Conservation (phyloP, 2,888 invertebrate genomes). For the Trissolcus brochymenae region DNA sequence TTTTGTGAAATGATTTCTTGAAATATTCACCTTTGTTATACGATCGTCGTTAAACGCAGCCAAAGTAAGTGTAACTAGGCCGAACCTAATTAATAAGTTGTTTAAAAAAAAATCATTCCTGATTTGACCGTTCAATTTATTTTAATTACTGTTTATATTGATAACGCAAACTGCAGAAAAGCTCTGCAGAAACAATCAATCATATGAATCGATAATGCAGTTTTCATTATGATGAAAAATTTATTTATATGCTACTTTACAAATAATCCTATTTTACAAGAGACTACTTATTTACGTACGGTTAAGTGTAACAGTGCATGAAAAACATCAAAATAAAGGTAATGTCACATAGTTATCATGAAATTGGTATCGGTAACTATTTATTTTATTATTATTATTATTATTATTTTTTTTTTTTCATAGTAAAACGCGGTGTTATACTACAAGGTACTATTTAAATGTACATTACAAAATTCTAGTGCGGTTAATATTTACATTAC, state of each 20-base stretch:
- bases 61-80: too few relatives aligned
- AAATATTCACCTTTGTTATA: too few relatives aligned
- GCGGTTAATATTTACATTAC: conserved; percentile 52
- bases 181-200: background rate
- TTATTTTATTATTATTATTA: too few relatives aligned
- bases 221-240: conserved; percentile 52
- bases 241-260: conserved; percentile 53
- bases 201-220: background rate
- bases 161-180: too few relatives aligned
- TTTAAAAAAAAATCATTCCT: too few relatives aligned
- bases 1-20: conserved; percentile 1
- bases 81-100: too few relatives aligned
- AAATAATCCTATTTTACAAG: conserved; percentile 56
- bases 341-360: conserved; percentile 35
- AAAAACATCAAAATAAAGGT: conserved; percentile 49
- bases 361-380: conserved; percentile 28
- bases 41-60: too few relatives aligned
- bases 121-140: too few relatives aligned
- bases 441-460: conserved; percentile 51
- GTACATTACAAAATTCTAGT: conserved; percentile 54
- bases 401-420: background rate
- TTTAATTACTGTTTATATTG: too few relatives aligned
- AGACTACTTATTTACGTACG: conserved; percentile 44
- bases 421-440: conserved; percentile 39
- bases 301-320: conserved; percentile 56